Evolutionary conservation across 2,797 vertebrate genomes (phyloP).

Genomic region (Tragelaphus oryx): DNA sequence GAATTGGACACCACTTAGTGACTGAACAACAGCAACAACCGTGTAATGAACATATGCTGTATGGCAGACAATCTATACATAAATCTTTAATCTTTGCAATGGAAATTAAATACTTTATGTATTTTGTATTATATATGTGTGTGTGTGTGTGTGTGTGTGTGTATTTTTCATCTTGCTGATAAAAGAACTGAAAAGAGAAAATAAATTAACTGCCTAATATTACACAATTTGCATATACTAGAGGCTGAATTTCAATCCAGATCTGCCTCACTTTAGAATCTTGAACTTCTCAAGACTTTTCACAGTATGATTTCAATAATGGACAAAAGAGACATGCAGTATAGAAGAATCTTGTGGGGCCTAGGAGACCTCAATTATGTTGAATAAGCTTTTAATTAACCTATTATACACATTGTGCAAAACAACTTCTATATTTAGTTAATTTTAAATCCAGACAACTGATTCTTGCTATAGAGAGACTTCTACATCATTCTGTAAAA

Average conservation of each 20-base stretch:
- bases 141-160: fast-evolving
- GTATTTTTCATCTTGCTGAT: neutral
- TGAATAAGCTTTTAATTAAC: conserved; percentile 45
- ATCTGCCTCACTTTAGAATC: neutral
- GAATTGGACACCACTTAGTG: neutral
- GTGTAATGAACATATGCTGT: neutral
- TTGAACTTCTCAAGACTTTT: neutral
- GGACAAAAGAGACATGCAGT: neutral
- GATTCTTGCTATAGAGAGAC: neutral
- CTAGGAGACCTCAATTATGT: neutral
- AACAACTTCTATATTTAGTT: neutral
- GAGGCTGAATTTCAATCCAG: neutral
- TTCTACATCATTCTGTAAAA: conserved; percentile 40
- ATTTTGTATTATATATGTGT: neutral
- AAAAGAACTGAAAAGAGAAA: neutral
- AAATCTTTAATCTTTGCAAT: neutral
- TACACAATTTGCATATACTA: neutral
- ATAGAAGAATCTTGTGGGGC: neutral
- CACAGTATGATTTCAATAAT: neutral
- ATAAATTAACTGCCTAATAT: neutral
- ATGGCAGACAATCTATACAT: neutral
- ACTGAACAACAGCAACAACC: neutral
- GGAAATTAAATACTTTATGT: neutral
- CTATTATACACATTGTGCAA: neutral
- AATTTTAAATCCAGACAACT: conserved; percentile 29